Evolutionary conservation across 2,113 vertebrate genomes (phyloP), one percentile per base, ranked within the genome.

Genomic region (Amazona guildingii): DNA sequence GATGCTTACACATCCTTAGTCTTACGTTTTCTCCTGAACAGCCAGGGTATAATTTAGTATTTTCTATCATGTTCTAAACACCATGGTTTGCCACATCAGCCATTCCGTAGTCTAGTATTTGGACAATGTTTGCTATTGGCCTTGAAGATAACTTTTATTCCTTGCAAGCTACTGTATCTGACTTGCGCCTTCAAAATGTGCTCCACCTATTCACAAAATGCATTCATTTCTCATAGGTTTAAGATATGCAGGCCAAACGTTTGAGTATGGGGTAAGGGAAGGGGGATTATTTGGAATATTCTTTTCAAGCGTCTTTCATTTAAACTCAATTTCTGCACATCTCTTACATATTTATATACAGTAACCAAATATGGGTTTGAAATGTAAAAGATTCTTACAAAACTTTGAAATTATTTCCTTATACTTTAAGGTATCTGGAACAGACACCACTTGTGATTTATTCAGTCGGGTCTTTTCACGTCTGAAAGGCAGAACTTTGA

Each of bases 261-360:
- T 55, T 64, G 9, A 35, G 11, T 44, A n/a, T 17, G 15, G 14
- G 75, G 29, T 49, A 68, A 66, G 15, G 28, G 35, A 54, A 18
- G 21, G 13, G 37, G 3, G 12, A 44, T 52, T 90, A 49, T 57
- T 91, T 88, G 75, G 74, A 93, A 64, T 55, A 44, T 64, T 82
- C 51, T 70, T 96, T 79, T 95, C 31, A 72, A 72, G 51, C 27
- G 10, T 57, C 11, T 84, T 93, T 68, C 62, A 55, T 93, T 93
- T 93, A 82, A 88, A 73, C n/a, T 82, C 35, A 4, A 24, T 79
- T 92, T 93, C 67, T 93, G 19, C 31, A 51, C 9, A 11, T 61
- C 12, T 91, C 59, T 79, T 92, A 82, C 80, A 69, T 86, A 90
- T 95, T 95, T 88, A 93, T 92, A 59, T 44, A 76, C 23, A 76